phyloP scores from a whole-genome alignment of 1,140 invertebrate species.

The Drosophila cardini region DNA sequence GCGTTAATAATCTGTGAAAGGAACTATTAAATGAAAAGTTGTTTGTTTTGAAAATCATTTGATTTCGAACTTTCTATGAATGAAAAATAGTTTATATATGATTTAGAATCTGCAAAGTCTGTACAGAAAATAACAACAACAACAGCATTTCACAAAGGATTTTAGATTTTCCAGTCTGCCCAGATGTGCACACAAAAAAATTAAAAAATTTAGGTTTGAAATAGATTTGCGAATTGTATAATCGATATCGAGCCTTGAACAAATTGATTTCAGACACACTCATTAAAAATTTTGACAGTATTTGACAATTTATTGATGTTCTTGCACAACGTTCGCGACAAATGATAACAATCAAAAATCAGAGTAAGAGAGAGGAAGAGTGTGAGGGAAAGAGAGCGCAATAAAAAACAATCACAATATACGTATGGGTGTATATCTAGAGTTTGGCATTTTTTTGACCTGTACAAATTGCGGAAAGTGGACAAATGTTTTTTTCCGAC shows the following conservation, averaged over 20 bases:
- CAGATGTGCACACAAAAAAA: conserved; percentile 44
- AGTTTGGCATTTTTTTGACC: conserved; percentile 57
- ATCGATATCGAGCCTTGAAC: conserved; percentile 61
- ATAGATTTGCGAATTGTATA: conserved; percentile 14
- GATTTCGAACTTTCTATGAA: no score
- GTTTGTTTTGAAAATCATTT: no score
- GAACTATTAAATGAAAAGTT: no score
- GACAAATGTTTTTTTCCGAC: conserved; percentile 76
- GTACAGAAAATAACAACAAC: no score
- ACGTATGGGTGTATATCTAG: no score
- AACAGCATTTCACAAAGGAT: neutral
- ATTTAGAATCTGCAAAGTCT: no score
- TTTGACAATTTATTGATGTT: conserved; percentile 81
- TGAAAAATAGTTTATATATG: no score
- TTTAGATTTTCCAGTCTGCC: conserved; percentile 21
- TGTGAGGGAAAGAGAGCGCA: neutral
- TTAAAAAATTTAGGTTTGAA: neutral
- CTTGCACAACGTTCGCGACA: conserved; percentile 60
- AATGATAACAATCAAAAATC: conserved; percentile 64
- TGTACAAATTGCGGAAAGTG: conserved; percentile 78
- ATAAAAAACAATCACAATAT: conserved; percentile 25
- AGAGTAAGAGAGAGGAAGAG: neutral
- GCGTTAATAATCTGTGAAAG: no score
- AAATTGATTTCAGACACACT: conserved; percentile 77
- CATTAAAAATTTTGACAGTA: conserved; percentile 82